These are phyloP conservation scores for Leptopterna dolabrata DNA, from an alignment of 2,888 invertebrate genomes.

Conservation along the genomic window DNA sequence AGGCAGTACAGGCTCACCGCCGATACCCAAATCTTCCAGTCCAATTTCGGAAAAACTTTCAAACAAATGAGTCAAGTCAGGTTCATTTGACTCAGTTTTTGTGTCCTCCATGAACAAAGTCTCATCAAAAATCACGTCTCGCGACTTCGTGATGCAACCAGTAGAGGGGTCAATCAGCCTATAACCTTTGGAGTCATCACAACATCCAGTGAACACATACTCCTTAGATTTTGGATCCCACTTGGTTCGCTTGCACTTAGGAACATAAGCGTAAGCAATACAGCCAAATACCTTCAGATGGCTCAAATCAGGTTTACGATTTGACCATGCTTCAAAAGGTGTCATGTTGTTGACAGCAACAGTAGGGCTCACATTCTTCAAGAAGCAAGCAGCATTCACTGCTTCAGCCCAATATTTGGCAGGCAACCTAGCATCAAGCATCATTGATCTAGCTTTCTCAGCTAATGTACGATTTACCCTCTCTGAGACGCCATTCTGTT, in stretches of 20 bases:
- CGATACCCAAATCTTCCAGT: background rate
- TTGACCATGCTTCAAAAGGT: slow-evolving; percentile 27
- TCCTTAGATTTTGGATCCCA: slow-evolving; percentile 25
- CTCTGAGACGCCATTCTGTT: slow-evolving; percentile 47
- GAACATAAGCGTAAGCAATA: slow-evolving; percentile 7
- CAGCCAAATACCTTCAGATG: slow-evolving; percentile 40
- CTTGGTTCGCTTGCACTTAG: slow-evolving; percentile 19
- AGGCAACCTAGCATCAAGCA: background rate
- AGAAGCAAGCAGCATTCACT: background rate
- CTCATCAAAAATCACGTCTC: slow-evolving; percentile 35
- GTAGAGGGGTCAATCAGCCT: background rate
- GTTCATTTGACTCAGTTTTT: background rate
- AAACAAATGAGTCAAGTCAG: background rate
- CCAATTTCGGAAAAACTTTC: background rate
- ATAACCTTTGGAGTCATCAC: slow-evolving; percentile 25
- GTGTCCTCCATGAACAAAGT: background rate
- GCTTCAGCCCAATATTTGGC: slow-evolving; percentile 37
- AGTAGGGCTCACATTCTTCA: slow-evolving; percentile 24
- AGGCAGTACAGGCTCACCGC: background rate
- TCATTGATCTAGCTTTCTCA: slow-evolving; percentile 44
- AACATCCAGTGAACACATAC: slow-evolving; percentile 24
- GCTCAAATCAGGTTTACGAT: slow-evolving; percentile 9
- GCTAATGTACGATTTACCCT: slow-evolving; percentile 29
- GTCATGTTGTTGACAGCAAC: slow-evolving; percentile 17
- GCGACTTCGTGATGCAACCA: background rate